Evolutionary conservation across 2,888 invertebrate genomes (phyloP), one percentile per base, ranked within the genome.

Genomic region (Meloe dianella): DNA sequence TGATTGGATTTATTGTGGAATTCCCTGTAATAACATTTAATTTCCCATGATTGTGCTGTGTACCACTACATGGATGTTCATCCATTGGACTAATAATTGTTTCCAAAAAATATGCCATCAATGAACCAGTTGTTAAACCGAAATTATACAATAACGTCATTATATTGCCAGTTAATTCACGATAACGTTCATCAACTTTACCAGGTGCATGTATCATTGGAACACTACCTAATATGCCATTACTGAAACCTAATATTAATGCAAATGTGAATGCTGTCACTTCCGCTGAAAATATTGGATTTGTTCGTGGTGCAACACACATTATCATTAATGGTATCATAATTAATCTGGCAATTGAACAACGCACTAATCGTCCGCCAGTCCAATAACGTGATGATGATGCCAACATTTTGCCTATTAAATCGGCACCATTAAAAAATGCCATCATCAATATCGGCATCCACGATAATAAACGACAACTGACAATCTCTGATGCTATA

Each of bases 371-470:
- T 74, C 94, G 91, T 30, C 90, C 88, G 27, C 92, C 89, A 30
- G 93, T 92, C 95, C 95, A 95, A 72, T 93, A 91, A 81, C 92
- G 92, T 0, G 92, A 92, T 75, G 92, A 89, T 6, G 93, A 90
- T 1, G 94, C 93, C 61, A 95, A 85, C 75, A 92, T 87, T 91
- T 93, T 81, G 73, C 96, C 96, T 70, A 95, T 85, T 17, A 96
- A 89, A 84, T 96, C 96, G 60, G 93, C 92, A 4, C 91, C 88
- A 78, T 96, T 96, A 81, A 96, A 96, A 10, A 92, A 88, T 1
- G 95, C 91, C 94, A 96, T 96, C 66, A 96, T 87, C 54, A 96
- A 85, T 32, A 96, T 94, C 0, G 96, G 96, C 93, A 96, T 94
- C 96, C 96, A 96, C 1, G 91, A 89, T 17, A 91, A 90, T 51